These are phyloP conservation scores for Eufriesea mexicana DNA, from an alignment of 1,140 invertebrate genomes.

Conservation along the genomic window DNA sequence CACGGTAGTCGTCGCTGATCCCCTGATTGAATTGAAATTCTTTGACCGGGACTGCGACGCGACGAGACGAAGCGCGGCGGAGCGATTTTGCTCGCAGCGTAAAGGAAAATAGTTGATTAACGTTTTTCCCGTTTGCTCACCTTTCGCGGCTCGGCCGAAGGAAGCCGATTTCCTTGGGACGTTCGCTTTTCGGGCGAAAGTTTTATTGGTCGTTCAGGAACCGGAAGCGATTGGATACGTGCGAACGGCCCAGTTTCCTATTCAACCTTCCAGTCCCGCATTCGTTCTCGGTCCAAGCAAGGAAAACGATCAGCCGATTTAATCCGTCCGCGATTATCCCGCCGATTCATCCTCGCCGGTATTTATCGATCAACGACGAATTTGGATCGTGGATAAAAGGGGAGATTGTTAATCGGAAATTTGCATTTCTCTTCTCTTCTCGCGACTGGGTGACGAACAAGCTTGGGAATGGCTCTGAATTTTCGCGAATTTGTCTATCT, in stretches of 20 bases:
- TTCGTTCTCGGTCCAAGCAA: background rate
- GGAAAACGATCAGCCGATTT: background rate
- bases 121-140: constrained; percentile 38
- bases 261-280: background rate
- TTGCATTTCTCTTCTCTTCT: background rate
- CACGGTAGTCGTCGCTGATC: background rate
- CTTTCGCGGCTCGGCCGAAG: constrained; percentile 17
- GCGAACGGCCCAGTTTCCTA: background rate
- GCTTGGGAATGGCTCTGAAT: no score
- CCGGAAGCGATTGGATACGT: constrained; percentile 43
- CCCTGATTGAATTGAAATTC: constrained; percentile 47
- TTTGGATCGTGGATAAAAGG: background rate
- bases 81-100: constrained; percentile 31
- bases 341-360: background rate
- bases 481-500: no score
- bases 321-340: constrained; percentile 11
- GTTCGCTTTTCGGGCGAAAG: constrained; percentile 20
- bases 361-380: background rate
- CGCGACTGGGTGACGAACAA: no score
- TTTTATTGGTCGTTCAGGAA: constrained; percentile 40
- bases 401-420: background rate
- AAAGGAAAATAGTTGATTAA: constrained; percentile 54
- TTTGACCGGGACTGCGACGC: constrained; percentile 32
- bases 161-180: constrained; percentile 35
- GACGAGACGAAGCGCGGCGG: no score